Conservation (phyloP, 2,888 invertebrate genomes). For the Bellardia bayeri region DNA sequence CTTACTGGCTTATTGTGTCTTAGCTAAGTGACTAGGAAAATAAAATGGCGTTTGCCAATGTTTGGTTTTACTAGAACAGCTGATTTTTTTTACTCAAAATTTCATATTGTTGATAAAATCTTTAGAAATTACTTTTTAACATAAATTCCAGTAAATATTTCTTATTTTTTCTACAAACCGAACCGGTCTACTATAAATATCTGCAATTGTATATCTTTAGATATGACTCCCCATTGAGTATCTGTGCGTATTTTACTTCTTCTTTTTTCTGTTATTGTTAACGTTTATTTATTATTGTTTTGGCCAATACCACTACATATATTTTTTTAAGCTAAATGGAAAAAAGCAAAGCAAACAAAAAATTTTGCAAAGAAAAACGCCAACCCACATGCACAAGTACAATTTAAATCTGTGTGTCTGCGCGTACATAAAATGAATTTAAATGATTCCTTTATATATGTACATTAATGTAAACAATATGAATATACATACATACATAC, state of each 20-base stretch:
- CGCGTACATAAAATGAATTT: constrained; percentile 58
- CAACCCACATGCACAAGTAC: constrained; percentile 48
- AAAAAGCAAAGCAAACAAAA: constrained; percentile 14
- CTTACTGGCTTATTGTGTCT: too few relatives aligned
- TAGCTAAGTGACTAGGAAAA: too few relatives aligned
- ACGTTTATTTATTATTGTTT: constrained; percentile 44
- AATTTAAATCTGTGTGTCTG: constrained; percentile 55
- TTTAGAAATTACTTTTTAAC: too few relatives aligned
- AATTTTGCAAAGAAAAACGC: constrained; percentile 20
- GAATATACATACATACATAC: neutral
- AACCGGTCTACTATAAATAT: too few relatives aligned
- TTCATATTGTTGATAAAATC: too few relatives aligned
- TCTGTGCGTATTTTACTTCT: neutral
- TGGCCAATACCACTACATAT: constrained; percentile 50
- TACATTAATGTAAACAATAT: too few relatives aligned
- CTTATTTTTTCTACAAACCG: too few relatives aligned
- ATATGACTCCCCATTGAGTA: neutral
- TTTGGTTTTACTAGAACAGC: too few relatives aligned
- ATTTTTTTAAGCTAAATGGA: constrained; percentile 6
- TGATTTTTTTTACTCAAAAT: too few relatives aligned
- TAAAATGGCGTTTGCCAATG: too few relatives aligned
- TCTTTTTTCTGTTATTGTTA: constrained; percentile 34
- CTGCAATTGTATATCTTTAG: too few relatives aligned
- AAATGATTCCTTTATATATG: constrained; percentile 51
- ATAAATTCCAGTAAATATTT: too few relatives aligned